These are phyloP conservation scores for Tachystola acroxantha DNA, from an alignment of 2,888 invertebrate species.

Conservation along the genomic window DNA sequence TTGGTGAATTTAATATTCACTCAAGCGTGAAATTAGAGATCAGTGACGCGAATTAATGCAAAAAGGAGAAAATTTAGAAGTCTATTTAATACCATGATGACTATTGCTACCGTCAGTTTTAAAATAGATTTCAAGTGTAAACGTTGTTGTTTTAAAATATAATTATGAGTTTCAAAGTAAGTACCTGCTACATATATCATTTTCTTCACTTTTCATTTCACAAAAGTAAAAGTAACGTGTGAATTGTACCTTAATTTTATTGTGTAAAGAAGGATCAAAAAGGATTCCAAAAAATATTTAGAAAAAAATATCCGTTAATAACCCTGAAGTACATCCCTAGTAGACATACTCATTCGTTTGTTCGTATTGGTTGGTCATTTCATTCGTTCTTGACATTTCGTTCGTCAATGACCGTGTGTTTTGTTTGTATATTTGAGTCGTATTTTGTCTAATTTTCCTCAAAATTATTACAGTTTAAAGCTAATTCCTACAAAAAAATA, in stretches of 20 bases:
- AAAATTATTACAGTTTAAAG: no score
- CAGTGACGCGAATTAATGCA: constrained; percentile 30
- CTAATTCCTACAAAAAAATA: no score
- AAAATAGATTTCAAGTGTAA: constrained; percentile 20
- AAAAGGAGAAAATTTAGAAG: constrained; percentile 32
- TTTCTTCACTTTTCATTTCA: no score
- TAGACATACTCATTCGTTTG: neutral
- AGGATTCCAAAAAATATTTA: no score
- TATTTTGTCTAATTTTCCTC: neutral
- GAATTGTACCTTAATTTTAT: no score
- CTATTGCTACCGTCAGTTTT: constrained; percentile 31
- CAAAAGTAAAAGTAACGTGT: no score
- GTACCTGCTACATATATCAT: constrained; percentile 15
- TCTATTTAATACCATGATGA: constrained; percentile 44
- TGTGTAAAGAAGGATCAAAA: no score
- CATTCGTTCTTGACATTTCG: neutral
- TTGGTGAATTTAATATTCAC: constrained; percentile 29
- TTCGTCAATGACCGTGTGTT: neutral
- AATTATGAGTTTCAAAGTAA: constrained; percentile 34
- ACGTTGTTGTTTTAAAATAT: constrained; percentile 11
- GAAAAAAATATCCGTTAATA: no score
- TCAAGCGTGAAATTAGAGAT: constrained; percentile 59
- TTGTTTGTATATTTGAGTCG: neutral
- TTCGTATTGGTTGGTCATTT: neutral
- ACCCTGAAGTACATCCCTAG: no score